phyloP scores from a whole-genome alignment of 1,140 invertebrate genomes.

The Radopholus similis region DNA sequence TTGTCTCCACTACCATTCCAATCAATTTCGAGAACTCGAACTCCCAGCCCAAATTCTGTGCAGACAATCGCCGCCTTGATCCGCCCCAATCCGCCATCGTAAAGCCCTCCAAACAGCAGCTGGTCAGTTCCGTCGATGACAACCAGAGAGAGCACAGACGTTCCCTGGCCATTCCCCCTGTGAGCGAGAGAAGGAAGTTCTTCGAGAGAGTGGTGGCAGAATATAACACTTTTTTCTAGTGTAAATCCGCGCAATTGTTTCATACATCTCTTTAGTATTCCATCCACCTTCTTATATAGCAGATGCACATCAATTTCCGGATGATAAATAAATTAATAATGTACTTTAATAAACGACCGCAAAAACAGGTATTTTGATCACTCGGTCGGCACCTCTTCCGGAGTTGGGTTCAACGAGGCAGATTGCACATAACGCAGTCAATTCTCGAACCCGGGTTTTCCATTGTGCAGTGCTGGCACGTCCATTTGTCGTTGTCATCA shows the following conservation, averaged over 20 bases:
- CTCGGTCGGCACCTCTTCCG: not conserved
- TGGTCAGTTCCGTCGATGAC: not conserved
- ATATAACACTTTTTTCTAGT: constrained; percentile 36
- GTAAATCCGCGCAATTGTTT: not conserved
- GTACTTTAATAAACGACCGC: too few species aligned
- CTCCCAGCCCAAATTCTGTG: constrained; percentile 12
- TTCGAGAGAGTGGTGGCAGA: constrained; percentile 53
- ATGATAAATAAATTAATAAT: too few species aligned
- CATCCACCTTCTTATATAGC: too few species aligned
- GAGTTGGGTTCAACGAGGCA: constrained; percentile 20
- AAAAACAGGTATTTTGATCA: too few species aligned
- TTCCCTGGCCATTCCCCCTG: constrained; percentile 43
- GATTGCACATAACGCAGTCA: constrained; percentile 51
- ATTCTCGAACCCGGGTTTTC: constrained; percentile 34
- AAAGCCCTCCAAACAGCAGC: not conserved
- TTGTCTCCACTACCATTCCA: constrained; percentile 30
- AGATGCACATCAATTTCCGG: too few species aligned
- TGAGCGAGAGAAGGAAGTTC: constrained; percentile 53
- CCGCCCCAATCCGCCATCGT: not conserved
- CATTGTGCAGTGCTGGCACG: constrained; percentile 55
- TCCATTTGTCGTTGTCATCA: constrained; percentile 23
- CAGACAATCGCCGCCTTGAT: constrained; percentile 11
- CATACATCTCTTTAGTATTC: too few species aligned
- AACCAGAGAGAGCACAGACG: constrained; percentile 26
- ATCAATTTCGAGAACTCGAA: not conserved